Evolutionary conservation across 2,888 invertebrate genomes (phyloP).

Genomic region (Cerceris rybyensis): DNA sequence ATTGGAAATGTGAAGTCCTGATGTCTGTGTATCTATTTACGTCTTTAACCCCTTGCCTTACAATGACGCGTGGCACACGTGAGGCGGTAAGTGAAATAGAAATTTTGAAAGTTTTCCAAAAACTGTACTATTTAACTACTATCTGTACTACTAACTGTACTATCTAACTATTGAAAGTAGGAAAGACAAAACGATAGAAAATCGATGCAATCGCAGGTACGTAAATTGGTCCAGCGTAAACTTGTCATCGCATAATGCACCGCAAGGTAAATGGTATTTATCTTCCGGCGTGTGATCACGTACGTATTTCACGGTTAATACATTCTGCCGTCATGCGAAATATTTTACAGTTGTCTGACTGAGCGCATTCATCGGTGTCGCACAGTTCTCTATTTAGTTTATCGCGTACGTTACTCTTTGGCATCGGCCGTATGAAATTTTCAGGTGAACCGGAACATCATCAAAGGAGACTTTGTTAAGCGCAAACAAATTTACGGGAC

Average conservation of each 20-base stretch:
- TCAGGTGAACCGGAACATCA: conserved; percentile 4
- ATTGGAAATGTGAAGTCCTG: no score
- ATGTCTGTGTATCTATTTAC: no score
- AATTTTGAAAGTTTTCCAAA: no score
- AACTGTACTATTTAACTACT: no score
- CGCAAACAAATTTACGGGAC: conserved; percentile 14
- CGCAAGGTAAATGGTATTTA: conserved; percentile 22
- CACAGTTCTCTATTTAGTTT: conserved; percentile 11
- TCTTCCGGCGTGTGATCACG: conserved; percentile 35
- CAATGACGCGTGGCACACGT: no score
- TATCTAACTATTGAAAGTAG: no score
- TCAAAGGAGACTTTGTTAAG: conserved; percentile 17
- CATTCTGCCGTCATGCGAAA: conserved; percentile 1
- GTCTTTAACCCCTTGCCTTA: no score
- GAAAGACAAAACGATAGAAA: neutral
- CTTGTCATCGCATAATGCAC: conserved; percentile 21
- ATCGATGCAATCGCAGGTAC: neutral
- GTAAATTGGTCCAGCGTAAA: neutral
- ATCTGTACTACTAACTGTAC: no score
- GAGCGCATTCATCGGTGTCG: conserved; percentile 20
- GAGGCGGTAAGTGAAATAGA: no score
- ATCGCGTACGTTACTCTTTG: neutral
- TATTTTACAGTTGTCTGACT: conserved; percentile 16
- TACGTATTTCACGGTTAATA: conserved; percentile 27
- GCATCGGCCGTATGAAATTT: neutral